Evolutionary conservation across 2,113 vertebrate species (phyloP), one percentile per base, ranked within the genome.

Genomic region (Podarcis muralis): DNA sequence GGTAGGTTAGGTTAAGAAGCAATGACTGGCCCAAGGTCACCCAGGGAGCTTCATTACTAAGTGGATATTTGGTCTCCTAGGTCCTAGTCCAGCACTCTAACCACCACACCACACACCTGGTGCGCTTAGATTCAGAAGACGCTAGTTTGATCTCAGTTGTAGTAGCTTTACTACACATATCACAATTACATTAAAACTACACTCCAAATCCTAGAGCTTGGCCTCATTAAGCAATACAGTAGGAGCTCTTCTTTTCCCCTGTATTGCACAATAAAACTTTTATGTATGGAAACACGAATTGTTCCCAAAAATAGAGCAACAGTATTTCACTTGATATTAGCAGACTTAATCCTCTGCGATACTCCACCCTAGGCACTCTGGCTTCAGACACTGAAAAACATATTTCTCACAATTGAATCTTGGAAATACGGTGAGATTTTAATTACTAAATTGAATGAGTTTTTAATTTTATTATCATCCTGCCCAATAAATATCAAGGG

Each of bases 401-500:
- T 25, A 2, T 68, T 93, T 87, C 83, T 91, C 72, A 53, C 85
- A 80, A 12, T 53, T 77, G 16, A 13, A 2, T 87, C 87, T 87
- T 83, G 77, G 79, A 91, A 88, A 5, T 37, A 79, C 83, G 88
- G 30, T 82, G 68, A 3, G 83, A 91, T 92, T 16, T 25, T 85
- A 93, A 91, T 69, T 53, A 69, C 40, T 66, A 59, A 91, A 3
- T 86, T 87, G 90, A 92, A 93, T 87, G 84, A 93, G 57, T n/a
- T 88, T 79, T 76, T 80, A 89, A 92, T 91, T 89, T 89, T 89
- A 65, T 88, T 86, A 93, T 87, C 91, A 91, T 74, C 88, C 91
- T 90, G 91, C 83, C 74, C 83, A 92, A 88, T 91, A 93, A 94
- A 92, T 91, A 90, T 65, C 80, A 91, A 90, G 43, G 43, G 91